phyloP scores from a whole-genome alignment of 1,140 invertebrate species.

The Paramacrobiotus metropolitanus region DNA sequence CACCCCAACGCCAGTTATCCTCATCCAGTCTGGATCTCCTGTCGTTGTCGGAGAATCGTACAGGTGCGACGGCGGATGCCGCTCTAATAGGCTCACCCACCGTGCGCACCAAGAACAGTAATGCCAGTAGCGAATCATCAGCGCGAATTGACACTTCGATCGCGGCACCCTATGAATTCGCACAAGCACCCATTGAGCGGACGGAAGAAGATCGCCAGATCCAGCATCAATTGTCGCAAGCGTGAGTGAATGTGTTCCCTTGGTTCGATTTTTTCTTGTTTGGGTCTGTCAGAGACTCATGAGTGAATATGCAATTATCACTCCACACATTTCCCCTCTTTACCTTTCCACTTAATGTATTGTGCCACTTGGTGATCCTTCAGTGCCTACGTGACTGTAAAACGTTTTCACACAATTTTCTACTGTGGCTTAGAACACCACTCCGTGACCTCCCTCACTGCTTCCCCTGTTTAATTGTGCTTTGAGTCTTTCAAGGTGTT shows the following conservation, averaged over 20 bases:
- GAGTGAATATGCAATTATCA: no score
- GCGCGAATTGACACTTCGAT: conserved; percentile 23
- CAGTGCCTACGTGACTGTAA: conserved; percentile 7
- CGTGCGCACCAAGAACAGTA: no score
- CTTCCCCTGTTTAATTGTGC: conserved; percentile 7
- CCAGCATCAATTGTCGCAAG: conserved; percentile 64
- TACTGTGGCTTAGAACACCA: not conserved
- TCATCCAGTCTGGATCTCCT: not conserved
- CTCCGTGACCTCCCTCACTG: conserved; percentile 7
- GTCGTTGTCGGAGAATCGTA: no score
- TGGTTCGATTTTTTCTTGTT: conserved; percentile 1
- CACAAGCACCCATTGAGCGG: conserved; percentile 87
- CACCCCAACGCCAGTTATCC: not conserved
- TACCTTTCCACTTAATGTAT: conserved; percentile 5
- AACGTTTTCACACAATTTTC: not conserved
- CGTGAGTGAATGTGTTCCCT: conserved; percentile 32
- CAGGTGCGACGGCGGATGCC: no score
- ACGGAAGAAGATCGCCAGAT: conserved; percentile 74
- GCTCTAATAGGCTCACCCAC: no score
- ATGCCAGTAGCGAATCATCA: not conserved
- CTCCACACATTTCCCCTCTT: no score
- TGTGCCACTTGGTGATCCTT: conserved; percentile 5
- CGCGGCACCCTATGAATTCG: conserved; percentile 76
- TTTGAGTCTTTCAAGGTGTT: not conserved
- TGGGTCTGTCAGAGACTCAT: conserved; percentile 4